Evolutionary conservation across 2,113 vertebrate species (phyloP).

Genomic region (Monarcha castaneiventris): DNA sequence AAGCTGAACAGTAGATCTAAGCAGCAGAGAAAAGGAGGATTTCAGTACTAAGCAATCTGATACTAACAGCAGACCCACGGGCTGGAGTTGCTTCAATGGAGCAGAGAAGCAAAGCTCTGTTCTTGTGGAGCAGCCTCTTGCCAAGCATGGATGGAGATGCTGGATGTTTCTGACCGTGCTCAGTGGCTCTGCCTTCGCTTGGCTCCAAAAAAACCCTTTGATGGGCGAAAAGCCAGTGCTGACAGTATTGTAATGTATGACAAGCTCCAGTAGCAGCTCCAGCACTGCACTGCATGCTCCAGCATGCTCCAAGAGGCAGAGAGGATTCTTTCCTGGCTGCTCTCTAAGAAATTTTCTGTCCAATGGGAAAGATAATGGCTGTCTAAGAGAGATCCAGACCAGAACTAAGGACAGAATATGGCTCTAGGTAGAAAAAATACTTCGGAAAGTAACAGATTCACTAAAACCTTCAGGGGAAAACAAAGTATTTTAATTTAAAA

Average conservation of each 20-base stretch:
- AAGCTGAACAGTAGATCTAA: background rate
- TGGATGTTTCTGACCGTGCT: background rate
- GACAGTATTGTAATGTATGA: background rate
- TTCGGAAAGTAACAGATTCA: background rate
- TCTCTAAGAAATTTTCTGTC: constrained; percentile 4
- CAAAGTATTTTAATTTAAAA: background rate
- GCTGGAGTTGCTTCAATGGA: fast-evolving
- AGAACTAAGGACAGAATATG: background rate
- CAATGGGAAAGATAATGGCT: background rate
- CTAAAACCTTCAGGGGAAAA: background rate
- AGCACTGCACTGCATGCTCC: too few relatives aligned
- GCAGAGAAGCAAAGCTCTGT: background rate
- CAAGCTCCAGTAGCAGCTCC: constrained; percentile 12
- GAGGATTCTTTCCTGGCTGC: background rate
- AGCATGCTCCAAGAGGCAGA: background rate
- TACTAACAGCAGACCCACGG: background rate
- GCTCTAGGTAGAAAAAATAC: background rate
- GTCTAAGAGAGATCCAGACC: background rate
- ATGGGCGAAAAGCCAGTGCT: background rate
- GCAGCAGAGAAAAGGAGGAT: background rate
- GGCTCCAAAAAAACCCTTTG: background rate
- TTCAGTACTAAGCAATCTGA: background rate
- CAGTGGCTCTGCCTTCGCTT: background rate
- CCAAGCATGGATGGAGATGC: background rate
- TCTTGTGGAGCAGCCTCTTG: background rate